phyloP scores from a whole-genome alignment of 1,140 invertebrate genomes.

The Drosophila kikkawai region DNA sequence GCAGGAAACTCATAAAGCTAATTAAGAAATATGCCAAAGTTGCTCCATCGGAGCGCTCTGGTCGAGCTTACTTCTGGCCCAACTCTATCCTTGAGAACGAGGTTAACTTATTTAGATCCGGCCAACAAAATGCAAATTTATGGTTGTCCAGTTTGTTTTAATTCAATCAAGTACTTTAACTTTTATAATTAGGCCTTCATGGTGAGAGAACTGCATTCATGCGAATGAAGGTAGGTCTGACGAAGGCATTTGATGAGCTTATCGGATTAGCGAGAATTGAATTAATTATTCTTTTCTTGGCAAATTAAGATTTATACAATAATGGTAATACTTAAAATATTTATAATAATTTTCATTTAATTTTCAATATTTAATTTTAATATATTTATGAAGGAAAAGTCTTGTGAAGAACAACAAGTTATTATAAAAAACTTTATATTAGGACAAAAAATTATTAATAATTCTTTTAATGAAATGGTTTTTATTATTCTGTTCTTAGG shows the following conservation, averaged over 20 bases:
- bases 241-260: constrained; percentile 1
- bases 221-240: neutral
- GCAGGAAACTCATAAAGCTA: constrained; percentile 76
- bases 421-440: no score
- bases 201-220: neutral
- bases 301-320: neutral
- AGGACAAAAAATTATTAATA: no score
- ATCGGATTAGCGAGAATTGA: neutral
- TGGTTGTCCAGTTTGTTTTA: constrained; percentile 17
- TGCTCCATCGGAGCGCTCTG: constrained; percentile 3
- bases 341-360: neutral
- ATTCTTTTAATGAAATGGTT: no score
- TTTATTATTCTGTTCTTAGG: no score
- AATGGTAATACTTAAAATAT: neutral
- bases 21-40: constrained; percentile 81
- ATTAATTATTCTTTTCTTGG: neutral
- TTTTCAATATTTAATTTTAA: no score
- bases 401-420: no score
- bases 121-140: constrained; percentile 49
- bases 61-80: constrained; percentile 21
- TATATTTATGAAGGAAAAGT: no score
- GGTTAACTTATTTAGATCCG: constrained; percentile 74
- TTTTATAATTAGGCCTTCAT: constrained; percentile 5
- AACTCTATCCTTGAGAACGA: constrained; percentile 15
- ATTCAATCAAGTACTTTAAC: constrained; percentile 34